A percentile compares a stretch with the other conserved stretches of the same genome.
These are phyloP conservation scores for Stegastes partitus DNA, from an alignment of 2,113 vertebrate genomes.

Conservation along the genomic window DNA sequence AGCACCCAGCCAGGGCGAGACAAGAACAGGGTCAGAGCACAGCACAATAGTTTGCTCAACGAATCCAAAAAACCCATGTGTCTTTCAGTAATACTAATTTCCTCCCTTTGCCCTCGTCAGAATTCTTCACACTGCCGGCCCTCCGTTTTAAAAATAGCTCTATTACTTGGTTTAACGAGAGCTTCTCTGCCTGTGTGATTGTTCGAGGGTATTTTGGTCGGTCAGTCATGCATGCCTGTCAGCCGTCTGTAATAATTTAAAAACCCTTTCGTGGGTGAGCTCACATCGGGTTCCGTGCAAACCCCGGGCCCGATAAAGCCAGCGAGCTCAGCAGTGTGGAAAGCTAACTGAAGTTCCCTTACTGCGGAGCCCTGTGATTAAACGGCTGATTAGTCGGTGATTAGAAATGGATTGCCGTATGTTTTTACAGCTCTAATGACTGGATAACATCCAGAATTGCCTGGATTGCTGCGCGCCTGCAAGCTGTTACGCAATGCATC, in stretches of 20 bases:
- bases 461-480: background rate
- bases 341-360: constrained; percentile 44
- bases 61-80: background rate
- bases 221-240: constrained; percentile 64
- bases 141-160: constrained; percentile 55
- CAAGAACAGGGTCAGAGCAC: background rate
- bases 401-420: constrained; percentile 47
- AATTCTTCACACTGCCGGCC: background rate
- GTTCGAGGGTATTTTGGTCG: constrained; percentile 50
- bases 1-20: background rate
- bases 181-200: constrained; percentile 8
- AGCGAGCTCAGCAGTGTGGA: constrained; percentile 58
- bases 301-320: constrained; percentile 44
- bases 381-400: constrained; percentile 57
- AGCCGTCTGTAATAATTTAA: constrained; percentile 68
- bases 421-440: constrained; percentile 47
- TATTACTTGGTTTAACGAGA: constrained; percentile 18
- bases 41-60: background rate
- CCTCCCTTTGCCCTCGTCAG: constrained; percentile 1
- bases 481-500: constrained; percentile 29
- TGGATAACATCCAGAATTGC: constrained; percentile 21
- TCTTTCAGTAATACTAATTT: constrained; percentile 29
- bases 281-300: constrained; percentile 41
- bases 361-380: constrained; percentile 52
- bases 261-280: constrained; percentile 43